Evolutionary conservation across 2,888 invertebrate species (phyloP).

Genomic region (Amaurobius ferox): DNA sequence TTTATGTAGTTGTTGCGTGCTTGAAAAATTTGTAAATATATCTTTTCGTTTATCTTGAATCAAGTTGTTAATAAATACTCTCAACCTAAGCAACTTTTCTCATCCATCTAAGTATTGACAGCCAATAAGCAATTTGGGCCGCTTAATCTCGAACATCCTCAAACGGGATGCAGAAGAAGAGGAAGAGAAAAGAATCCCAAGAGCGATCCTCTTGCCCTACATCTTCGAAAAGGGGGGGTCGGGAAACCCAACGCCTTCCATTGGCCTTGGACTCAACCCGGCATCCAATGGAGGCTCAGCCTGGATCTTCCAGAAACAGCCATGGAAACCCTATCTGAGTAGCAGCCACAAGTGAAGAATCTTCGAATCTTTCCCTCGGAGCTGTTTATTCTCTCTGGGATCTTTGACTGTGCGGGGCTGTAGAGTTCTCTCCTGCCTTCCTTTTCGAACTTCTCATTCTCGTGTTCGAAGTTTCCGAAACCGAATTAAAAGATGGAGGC

Average conservation of each 20-base stretch:
- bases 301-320: slow-evolving; percentile 64
- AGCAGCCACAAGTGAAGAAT: slow-evolving; percentile 16
- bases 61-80: too few relatives aligned
- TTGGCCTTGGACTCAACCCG: slow-evolving; percentile 43
- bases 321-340: slow-evolving; percentile 69
- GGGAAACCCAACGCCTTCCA: slow-evolving; percentile 29
- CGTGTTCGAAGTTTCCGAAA: slow-evolving; percentile 36
- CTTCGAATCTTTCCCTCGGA: slow-evolving; percentile 31
- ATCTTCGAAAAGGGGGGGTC: slow-evolving; percentile 29
- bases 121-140: not conserved
- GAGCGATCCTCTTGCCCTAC: slow-evolving; percentile 39
- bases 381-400: slow-evolving; percentile 68
- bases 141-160: not conserved
- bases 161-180: slow-evolving; percentile 1
- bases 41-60: too few relatives aligned
- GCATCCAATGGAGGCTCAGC: slow-evolving; percentile 35
- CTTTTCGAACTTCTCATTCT: slow-evolving; percentile 17
- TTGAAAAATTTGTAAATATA: too few relatives aligned
- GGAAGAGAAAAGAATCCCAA: slow-evolving; percentile 43
- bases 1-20: too few relatives aligned
- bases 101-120: not conserved
- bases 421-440: slow-evolving; percentile 10
- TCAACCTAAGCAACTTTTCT: too few relatives aligned
- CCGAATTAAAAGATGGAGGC: slow-evolving; percentile 89
- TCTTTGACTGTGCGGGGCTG: slow-evolving; percentile 58